Base-by-base conservation (phyloP, 2,113 vertebrate genomes). In the Hippolais icterina region DNA sequence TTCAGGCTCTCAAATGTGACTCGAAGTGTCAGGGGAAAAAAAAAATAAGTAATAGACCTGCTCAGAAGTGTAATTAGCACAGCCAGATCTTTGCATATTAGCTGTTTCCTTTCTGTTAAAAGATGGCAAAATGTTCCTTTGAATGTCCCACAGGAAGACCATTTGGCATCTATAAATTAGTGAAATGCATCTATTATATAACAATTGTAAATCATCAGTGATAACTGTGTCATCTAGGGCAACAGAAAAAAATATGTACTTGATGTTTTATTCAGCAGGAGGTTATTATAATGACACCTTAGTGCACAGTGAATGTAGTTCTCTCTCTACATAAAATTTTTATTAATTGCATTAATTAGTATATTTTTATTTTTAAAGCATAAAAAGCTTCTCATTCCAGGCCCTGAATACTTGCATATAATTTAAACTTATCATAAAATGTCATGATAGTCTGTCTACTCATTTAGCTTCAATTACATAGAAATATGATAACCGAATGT, bases 271-370 rank as follows among this genome's bases (percentile, higher is more conserved):
- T 96, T 95, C 78, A 93, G 70, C 78, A 91, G 78, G n/a, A 90
- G 75, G 66, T 80, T 93, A 75, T 93, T 95, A 87, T 82, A 94
- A 89, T 85, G 59, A 60, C 49, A 95, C 82, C 61, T 76, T 72
- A 72, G 63, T 72, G 63, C 37, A 72, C 49, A 82, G 59, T 68
- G 70, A 88, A 90, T 66, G 75, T 63, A 71, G 50, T 83, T 83
- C 41, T 76, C 63, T 2, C 25, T 69, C 69, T 91, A 14, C 22
- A 93, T 90, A 95, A 90, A 53, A 29, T 31, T 87, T 71, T 69
- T 87, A 95, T 93, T 96, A 91, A 94, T 93, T 95, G 27, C 57
- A 94, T 92, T 96, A 87, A 93, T 96, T 95, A 90, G 35, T 89
- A 41, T 78, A 59, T 79, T 95, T 94, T 93, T 89, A 90, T 90